Conservation (phyloP, 1,140 invertebrate genomes). For the Bombus waltoni region DNA sequence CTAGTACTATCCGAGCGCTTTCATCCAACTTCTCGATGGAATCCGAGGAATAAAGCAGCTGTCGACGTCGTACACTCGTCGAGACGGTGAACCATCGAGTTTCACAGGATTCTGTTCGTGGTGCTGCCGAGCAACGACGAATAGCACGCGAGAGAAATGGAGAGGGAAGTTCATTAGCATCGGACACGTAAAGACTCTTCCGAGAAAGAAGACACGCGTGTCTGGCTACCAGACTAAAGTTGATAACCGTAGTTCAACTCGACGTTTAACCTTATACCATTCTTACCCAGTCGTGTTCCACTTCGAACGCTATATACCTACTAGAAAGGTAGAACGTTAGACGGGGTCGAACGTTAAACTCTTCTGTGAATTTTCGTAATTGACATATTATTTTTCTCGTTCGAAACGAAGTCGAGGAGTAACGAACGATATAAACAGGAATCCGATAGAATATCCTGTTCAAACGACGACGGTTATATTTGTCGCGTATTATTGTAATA, state of each 20-base stretch:
- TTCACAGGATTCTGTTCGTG: slow-evolving; percentile 11
- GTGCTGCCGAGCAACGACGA: background rate
- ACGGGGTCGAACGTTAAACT: background rate
- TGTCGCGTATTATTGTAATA: background rate
- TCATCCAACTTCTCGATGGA: slow-evolving; percentile 13
- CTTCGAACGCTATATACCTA: too few species aligned
- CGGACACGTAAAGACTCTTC: slow-evolving; percentile 56
- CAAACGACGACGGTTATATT: slow-evolving; percentile 6
- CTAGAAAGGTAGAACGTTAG: too few species aligned
- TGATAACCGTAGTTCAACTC: slow-evolving; percentile 21
- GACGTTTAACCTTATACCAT: slow-evolving; percentile 3
- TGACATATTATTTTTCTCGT: background rate
- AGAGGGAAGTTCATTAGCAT: slow-evolving; percentile 51
- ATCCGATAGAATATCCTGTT: background rate
- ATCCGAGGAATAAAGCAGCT: slow-evolving; percentile 60
- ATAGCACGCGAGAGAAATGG: slow-evolving; percentile 7
- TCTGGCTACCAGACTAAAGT: slow-evolving; percentile 21
- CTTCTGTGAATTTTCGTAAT: background rate
- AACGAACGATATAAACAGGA: background rate
- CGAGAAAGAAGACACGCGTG: slow-evolving; percentile 28
- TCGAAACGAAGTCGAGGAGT: background rate
- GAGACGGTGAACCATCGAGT: slow-evolving; percentile 35
- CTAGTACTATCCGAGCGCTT: background rate
- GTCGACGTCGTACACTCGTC: slow-evolving; percentile 46
- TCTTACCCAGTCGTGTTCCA: background rate